These are phyloP conservation scores for Volucella bombylans DNA, from an alignment of 2,888 invertebrate genomes.

Conservation along the genomic window DNA sequence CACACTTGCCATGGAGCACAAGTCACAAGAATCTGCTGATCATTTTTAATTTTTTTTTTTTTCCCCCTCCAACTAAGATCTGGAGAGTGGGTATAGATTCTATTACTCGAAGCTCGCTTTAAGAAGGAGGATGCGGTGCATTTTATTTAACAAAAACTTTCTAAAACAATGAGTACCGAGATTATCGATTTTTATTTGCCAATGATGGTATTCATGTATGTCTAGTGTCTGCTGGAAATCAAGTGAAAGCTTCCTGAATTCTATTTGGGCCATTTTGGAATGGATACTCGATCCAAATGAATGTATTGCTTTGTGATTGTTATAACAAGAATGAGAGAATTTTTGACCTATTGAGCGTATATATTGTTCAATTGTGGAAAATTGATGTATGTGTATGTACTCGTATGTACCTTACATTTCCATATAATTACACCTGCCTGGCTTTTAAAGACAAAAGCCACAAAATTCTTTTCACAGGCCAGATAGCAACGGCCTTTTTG, in stretches of 20 bases:
- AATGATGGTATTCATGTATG: slow-evolving; percentile 18
- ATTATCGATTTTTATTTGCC: slow-evolving; percentile 5
- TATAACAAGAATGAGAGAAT: no score
- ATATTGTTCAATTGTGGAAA: no score
- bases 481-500: no score
- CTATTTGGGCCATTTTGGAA: slow-evolving; percentile 69
- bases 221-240: slow-evolving; percentile 36
- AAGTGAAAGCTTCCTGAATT: slow-evolving; percentile 72
- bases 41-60: slow-evolving; percentile 56
- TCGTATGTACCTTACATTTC: no score
- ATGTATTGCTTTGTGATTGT: no score
- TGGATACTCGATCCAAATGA: slow-evolving; percentile 8
- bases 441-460: no score
- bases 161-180: slow-evolving; percentile 61
- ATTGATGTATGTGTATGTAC: no score
- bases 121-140: slow-evolving; percentile 41
- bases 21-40: slow-evolving; percentile 50
- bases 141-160: slow-evolving; percentile 60
- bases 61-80: slow-evolving; percentile 9
- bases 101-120: slow-evolving; percentile 25
- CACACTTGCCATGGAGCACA: slow-evolving; percentile 37
- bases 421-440: no score
- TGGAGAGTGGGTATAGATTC: slow-evolving; percentile 18
- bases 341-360: no score
- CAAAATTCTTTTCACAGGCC: no score